Base-by-base conservation (phyloP, 2,888 invertebrate genomes). In the Ommatoiulus sabulosus region DNA sequence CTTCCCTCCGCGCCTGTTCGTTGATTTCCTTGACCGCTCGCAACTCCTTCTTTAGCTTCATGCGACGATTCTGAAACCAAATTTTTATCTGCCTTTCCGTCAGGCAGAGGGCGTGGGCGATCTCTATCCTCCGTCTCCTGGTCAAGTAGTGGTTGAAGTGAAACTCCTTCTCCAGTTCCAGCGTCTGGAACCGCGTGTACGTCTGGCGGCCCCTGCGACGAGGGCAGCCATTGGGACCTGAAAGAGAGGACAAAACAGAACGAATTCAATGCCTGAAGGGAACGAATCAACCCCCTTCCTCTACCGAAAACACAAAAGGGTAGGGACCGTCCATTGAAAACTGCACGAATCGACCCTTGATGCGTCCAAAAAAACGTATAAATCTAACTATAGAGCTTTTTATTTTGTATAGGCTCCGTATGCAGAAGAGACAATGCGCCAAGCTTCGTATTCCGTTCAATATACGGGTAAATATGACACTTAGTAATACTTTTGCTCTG, bases 41-140 rank as follows among this genome's bases (percentile, higher is more conserved):
- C 91, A 98, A 94, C 93, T 98, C 98, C 92, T 98, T 98, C 95
- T 98, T 98, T 94, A 97, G 94, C 93, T 98, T 98, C 98, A 98
- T 98, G 92, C 98, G 95, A 91, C 98, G 95, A 90, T 98, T 98
- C 93, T 98, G 98, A 94, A 98, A 97, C 92, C 92, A 92, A 93
- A 97, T 98, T 94, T 98, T 98, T 92, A 98, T 98, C 94, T 98
- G 98, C 92, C 98, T 94, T 94, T 98, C 98, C 91, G 98, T 98
- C 91, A 98, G 95, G 93, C 98, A 97, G 90, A 99, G 95, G 89
- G 97, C 97, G 93, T 98, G 98, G 86, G 98, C 98, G 91, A 98
- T 98, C 94, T 99, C 98, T 94, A 98, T 98, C 94, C 98, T 95
- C 93, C 98, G 96, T 93, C 98, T 95, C 92, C 99, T 95, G 91